These are phyloP conservation scores for Bombycilla garrulus DNA, from an alignment of 2,113 vertebrate species.

Conservation along the genomic window DNA sequence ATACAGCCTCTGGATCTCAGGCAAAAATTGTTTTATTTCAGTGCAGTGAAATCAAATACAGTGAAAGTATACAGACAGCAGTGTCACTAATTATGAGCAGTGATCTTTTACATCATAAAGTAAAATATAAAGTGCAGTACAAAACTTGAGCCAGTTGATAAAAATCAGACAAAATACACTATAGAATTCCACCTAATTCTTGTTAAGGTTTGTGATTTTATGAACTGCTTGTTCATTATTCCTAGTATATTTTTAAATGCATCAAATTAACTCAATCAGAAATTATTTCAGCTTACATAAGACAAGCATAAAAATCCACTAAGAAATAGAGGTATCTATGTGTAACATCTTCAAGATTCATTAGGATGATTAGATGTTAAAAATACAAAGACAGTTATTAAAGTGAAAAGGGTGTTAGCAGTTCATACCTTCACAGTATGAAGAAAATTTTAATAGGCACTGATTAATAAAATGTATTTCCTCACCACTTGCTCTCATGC, in stretches of 20 bases:
- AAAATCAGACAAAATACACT: background rate
- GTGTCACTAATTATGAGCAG: background rate
- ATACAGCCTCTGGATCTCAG: background rate
- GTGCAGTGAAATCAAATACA: no score
- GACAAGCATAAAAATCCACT: slow-evolving; percentile 27
- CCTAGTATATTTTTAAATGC: slow-evolving; percentile 8
- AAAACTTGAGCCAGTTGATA: background rate
- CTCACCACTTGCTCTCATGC: background rate
- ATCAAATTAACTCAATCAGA: background rate
- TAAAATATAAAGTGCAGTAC: background rate
- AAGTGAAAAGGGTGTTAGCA: background rate
- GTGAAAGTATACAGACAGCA: background rate
- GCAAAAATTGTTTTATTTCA: background rate
- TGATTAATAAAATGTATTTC: background rate
- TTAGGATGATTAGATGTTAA: slow-evolving; percentile 6
- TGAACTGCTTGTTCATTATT: slow-evolving; percentile 32
- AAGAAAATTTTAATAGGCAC: background rate
- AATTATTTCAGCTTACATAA: background rate
- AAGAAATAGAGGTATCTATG: background rate
- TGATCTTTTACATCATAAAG: background rate
- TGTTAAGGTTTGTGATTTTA: slow-evolving; percentile 23
- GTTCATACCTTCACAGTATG: background rate
- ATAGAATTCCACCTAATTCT: background rate
- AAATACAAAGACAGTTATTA: background rate
- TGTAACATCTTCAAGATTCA: slow-evolving; percentile 14